Percentiles rank a stretch among this genome's conserved stretches.
Evolutionary conservation across 2,888 invertebrate species (phyloP).

Genomic region (Octonoba sinensis): DNA sequence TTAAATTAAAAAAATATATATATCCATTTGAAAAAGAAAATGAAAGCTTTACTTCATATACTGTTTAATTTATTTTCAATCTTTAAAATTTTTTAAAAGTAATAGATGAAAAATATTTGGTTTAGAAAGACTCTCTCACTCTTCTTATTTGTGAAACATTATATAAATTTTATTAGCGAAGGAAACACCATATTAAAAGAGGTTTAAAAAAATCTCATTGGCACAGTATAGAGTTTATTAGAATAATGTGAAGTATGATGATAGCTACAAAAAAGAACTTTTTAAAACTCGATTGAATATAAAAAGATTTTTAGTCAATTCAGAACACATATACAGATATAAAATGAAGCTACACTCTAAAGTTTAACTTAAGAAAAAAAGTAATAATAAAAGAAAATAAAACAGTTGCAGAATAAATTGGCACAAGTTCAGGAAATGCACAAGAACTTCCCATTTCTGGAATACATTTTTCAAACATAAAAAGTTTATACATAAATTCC

Average conservation of each 20-base stretch:
- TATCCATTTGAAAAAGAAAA: not conserved
- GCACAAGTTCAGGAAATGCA: no score
- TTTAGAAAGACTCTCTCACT: not conserved
- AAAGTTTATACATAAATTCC: no score
- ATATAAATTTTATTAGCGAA: not conserved
- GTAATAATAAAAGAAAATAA: no score
- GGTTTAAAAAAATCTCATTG: not conserved
- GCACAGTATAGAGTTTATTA: conserved; percentile 17
- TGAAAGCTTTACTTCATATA: not conserved
- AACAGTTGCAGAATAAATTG: no score
- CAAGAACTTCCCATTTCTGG: no score
- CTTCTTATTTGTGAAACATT: not conserved
- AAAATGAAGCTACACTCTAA: no score
- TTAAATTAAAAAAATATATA: not conserved
- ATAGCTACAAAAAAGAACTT: no score
- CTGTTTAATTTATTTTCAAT: not conserved
- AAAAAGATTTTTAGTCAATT: no score
- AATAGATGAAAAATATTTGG: not conserved
- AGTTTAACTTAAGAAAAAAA: no score
- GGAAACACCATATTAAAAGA: not conserved
- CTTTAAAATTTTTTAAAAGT: not conserved
- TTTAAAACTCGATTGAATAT: no score
- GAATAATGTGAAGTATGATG: conserved; percentile 5
- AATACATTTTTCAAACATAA: no score
- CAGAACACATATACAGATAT: no score